A percentile compares a stretch with the other conserved stretches of the same genome.
phyloP scores from a whole-genome alignment of 2,888 invertebrate genomes.

The Tryphoninae sp. region DNA sequence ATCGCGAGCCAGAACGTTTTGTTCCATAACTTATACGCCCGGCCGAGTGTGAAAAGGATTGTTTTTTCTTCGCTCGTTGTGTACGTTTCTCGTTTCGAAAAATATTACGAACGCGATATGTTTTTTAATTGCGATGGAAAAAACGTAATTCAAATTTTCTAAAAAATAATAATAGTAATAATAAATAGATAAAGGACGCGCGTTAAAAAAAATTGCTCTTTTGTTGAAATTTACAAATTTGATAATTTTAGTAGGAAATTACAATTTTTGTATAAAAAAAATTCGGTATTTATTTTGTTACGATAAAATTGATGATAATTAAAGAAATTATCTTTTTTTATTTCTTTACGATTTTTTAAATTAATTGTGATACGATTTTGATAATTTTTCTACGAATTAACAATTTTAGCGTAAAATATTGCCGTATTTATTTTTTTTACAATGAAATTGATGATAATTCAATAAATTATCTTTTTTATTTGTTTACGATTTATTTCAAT shows the following conservation, averaged over 20 bases:
- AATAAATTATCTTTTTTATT: not conserved
- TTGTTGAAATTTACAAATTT: too few species aligned
- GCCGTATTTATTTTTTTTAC: too few species aligned
- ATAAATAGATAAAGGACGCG: too few species aligned
- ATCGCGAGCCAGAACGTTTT: not conserved
- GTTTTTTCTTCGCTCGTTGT: not conserved
- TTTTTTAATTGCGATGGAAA: not conserved
- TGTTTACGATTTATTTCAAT: not conserved
- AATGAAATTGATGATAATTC: too few species aligned
- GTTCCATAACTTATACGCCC: constrained; percentile 17
- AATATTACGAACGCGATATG: not conserved
- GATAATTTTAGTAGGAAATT: too few species aligned
- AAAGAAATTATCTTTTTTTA: not conserved
- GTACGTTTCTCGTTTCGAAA: not conserved
- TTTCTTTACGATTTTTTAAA: not conserved
- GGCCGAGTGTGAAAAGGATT: constrained; percentile 17
- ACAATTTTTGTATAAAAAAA: too few species aligned
- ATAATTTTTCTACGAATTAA: not conserved
- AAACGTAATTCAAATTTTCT: not conserved
- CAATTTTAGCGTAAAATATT: too few species aligned
- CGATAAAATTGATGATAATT: too few species aligned
- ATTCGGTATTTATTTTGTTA: too few species aligned
- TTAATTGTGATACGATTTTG: not conserved
- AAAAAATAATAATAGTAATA: too few species aligned
- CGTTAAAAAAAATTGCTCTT: too few species aligned